A percentile compares a stretch with the other conserved stretches of the same genome.
Evolutionary conservation across 2,888 invertebrate species (phyloP).

Genomic region (Synergus laeviventris): DNA sequence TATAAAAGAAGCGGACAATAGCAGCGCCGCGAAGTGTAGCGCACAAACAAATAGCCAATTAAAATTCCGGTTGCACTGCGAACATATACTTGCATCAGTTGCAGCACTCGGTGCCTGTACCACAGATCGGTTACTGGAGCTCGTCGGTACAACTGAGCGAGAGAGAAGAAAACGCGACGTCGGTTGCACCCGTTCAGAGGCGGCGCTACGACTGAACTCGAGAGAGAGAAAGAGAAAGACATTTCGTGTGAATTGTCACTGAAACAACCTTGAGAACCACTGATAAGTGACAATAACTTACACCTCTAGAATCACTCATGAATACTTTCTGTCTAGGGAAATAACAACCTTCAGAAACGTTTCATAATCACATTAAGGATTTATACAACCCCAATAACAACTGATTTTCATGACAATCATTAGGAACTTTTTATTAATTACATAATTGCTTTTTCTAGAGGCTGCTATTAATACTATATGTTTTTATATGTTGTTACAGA

Average conservation of each 20-base stretch:
- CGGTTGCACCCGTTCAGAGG: constrained; percentile 9
- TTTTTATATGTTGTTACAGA: no score
- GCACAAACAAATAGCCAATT: constrained; percentile 72
- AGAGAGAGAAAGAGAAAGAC: neutral
- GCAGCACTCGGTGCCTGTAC: constrained; percentile 59
- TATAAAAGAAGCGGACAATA: constrained; percentile 60
- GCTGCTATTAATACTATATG: no score
- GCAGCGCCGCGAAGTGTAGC: constrained; percentile 67
- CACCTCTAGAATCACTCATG: no score
- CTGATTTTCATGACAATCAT: no score
- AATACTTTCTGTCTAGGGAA: no score
- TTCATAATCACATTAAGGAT: no score
- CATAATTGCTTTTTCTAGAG: no score
- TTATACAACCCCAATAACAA: no score
- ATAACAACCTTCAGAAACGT: no score
- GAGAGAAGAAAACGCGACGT: constrained; percentile 7
- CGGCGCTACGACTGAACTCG: neutral
- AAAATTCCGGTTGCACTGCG: constrained; percentile 71
- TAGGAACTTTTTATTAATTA: no score
- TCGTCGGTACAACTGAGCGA: neutral
- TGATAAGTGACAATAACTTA: no score
- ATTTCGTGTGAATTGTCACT: neutral
- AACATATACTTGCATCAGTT: constrained; percentile 71
- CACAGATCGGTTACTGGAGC: neutral
- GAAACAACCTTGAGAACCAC: neutral